Percentiles rank a stretch among this genome's conserved stretches.
Conservation (phyloP, 2,888 invertebrate species). For the Zele albiditarsus region DNA sequence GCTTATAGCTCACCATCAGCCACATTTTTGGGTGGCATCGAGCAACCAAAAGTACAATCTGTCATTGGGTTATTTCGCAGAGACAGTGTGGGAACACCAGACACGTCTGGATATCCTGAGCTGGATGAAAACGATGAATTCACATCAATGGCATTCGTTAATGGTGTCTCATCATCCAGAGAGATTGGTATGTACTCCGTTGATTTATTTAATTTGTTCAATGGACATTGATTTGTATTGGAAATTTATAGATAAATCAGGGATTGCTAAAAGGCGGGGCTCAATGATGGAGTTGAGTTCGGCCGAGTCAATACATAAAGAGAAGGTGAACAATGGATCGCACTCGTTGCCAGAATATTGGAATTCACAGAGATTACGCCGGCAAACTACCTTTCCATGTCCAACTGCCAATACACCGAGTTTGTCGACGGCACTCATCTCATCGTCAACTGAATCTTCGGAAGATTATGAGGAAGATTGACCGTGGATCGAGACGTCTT, state of each 20-base stretch:
- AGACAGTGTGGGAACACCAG: slow-evolving; percentile 85
- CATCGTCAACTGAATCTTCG: slow-evolving; percentile 77
- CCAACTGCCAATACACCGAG: slow-evolving; percentile 76
- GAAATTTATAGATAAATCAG: slow-evolving; percentile 55
- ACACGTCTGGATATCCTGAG: slow-evolving; percentile 73
- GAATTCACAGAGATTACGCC: slow-evolving; percentile 63
- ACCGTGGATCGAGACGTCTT: slow-evolving; percentile 61
- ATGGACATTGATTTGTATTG: neutral
- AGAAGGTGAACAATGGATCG: slow-evolving; percentile 67
- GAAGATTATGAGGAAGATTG: slow-evolving; percentile 70
- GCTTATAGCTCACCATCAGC: slow-evolving; percentile 93
- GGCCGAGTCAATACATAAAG: slow-evolving; percentile 57
- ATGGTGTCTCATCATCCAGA: slow-evolving; percentile 70
- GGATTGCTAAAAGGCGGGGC: slow-evolving; percentile 82
- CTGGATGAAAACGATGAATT: slow-evolving; percentile 76
- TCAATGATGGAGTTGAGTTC: slow-evolving; percentile 86
- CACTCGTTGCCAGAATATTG: slow-evolving; percentile 67
- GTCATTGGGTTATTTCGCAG: slow-evolving; percentile 92
- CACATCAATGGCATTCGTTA: slow-evolving; percentile 74
- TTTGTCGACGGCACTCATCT: slow-evolving; percentile 78
- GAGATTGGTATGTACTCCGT: slow-evolving; percentile 29
- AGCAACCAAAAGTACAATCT: slow-evolving; percentile 89
- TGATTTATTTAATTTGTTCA: neutral
- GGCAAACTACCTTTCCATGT: slow-evolving; percentile 60
- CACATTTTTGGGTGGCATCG: slow-evolving; percentile 91